These are phyloP conservation scores for Hemichromis elongatus DNA, from an alignment of 2,113 vertebrate genomes.

Conservation along the genomic window DNA sequence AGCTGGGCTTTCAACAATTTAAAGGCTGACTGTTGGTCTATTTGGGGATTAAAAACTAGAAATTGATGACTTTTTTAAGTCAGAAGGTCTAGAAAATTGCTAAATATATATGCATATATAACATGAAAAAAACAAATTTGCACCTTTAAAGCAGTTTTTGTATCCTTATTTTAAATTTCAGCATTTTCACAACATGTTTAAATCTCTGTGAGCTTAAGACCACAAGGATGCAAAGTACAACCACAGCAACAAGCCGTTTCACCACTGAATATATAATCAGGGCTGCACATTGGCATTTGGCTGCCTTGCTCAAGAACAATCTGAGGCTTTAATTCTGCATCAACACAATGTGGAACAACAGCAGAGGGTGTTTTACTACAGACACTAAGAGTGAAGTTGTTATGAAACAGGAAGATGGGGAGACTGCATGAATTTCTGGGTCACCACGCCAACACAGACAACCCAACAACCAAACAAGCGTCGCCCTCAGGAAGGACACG, in stretches of 20 bases:
- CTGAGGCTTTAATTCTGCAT: not conserved
- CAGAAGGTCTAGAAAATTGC: not conserved
- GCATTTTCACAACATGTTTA: not conserved
- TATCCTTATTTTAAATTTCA: not conserved
- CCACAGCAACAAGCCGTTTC: not conserved
- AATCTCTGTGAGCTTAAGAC: not conserved
- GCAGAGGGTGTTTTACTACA: not conserved
- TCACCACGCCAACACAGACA: constrained; percentile 24
- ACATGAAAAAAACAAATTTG: not conserved
- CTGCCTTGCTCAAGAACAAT: not conserved
- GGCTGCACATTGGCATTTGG: not conserved
- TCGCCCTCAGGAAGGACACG: constrained; percentile 17
- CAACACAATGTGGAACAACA: not conserved
- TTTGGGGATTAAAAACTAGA: too few species aligned
- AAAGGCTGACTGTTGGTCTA: not conserved
- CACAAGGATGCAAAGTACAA: not conserved
- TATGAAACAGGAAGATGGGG: not conserved
- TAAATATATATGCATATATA: not conserved
- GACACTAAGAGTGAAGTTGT: not conserved
- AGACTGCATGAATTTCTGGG: constrained; percentile 12
- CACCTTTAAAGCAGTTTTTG: fast-evolving
- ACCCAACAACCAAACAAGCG: not conserved
- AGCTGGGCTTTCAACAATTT: not conserved
- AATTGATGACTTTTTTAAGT: not conserved
- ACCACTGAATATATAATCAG: not conserved